A percentile compares a stretch with the other conserved stretches of the same genome.
phyloP scores from a whole-genome alignment of 2,888 invertebrate genomes.

The Cremastinae sp. region DNA sequence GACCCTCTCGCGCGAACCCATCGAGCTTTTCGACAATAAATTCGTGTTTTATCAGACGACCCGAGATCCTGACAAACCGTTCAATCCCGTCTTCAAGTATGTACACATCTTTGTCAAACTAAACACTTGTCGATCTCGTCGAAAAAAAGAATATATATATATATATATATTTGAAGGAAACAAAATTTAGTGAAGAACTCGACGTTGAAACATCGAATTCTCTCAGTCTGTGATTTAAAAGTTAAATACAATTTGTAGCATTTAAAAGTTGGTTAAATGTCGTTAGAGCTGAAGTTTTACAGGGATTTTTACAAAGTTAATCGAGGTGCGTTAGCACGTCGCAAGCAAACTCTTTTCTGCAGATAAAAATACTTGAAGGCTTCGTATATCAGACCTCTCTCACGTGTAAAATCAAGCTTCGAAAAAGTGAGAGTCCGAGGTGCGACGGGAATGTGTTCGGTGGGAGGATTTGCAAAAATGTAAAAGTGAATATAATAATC shows the following conservation, averaged over 20 bases:
- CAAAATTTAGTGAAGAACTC: not conserved
- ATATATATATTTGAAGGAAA: too few species aligned
- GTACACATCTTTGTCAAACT: conserved; percentile 1
- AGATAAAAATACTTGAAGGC: too few species aligned
- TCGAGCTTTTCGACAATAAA: conserved; percentile 27
- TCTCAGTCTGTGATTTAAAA: not conserved
- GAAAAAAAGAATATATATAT: conserved; percentile 1
- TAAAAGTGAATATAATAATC: conserved; percentile 9
- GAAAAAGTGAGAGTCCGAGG: conserved; percentile 2
- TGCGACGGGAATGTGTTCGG: conserved; percentile 31
- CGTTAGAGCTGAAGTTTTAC: not conserved
- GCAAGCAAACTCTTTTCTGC: too few species aligned
- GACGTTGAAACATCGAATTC: not conserved
- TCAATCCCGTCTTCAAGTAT: conserved; percentile 6
- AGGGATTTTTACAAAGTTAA: not conserved
- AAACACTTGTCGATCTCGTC: not conserved
- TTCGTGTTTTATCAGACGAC: conserved; percentile 34
- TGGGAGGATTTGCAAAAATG: conserved; percentile 6
- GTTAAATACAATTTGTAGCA: not conserved
- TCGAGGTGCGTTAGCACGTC: too few species aligned
- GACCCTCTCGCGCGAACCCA: conserved; percentile 27
- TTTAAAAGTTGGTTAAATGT: not conserved
- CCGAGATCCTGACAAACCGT: not conserved
- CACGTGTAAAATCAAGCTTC: not conserved
- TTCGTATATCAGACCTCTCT: not conserved